Evolutionary conservation across 2,797 vertebrate species (phyloP).

Genomic region (Sebastes kiyomatsui): DNA sequence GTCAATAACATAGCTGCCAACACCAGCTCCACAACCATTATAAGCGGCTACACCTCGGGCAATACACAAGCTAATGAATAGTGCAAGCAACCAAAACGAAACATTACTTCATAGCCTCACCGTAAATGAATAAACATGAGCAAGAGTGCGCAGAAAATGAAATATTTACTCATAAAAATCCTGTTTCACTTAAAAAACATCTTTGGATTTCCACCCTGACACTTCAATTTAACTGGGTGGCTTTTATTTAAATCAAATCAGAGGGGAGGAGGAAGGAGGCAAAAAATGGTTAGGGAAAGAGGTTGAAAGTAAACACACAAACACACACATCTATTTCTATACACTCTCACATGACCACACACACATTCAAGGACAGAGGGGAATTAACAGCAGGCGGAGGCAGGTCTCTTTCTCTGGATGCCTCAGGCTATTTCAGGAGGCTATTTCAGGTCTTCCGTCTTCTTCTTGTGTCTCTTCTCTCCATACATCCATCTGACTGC

Average conservation of each 20-base stretch:
- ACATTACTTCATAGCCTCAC: constrained; percentile 54
- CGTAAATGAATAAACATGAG: constrained; percentile 76
- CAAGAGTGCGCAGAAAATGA: constrained; percentile 45
- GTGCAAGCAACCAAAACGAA: constrained; percentile 72
- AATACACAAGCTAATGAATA: constrained; percentile 76
- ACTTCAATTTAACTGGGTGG: constrained; percentile 66
- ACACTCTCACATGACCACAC: constrained; percentile 48
- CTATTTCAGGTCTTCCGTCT: constrained; percentile 73
- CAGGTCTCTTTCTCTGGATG: constrained; percentile 67
- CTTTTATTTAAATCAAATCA: constrained; percentile 71
- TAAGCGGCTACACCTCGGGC: constrained; percentile 68
- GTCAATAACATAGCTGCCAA: constrained; percentile 71
- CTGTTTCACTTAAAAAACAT: constrained; percentile 68
- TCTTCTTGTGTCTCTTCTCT: constrained; percentile 53
- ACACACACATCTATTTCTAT: constrained; percentile 45
- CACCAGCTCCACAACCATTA: constrained; percentile 42
- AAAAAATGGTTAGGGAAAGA: constrained; percentile 9
- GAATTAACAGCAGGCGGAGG: constrained; percentile 71
- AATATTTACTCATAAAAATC: constrained; percentile 68
- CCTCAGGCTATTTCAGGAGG: constrained; percentile 73
- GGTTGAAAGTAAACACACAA: constrained; percentile 50
- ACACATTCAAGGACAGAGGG: constrained; percentile 63
- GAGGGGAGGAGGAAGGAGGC: background rate
- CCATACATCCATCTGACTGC: constrained; percentile 59
- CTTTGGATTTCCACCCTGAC: constrained; percentile 66